phyloP scores from a whole-genome alignment of 2,113 vertebrate genomes.

The Microtus oregoni region DNA sequence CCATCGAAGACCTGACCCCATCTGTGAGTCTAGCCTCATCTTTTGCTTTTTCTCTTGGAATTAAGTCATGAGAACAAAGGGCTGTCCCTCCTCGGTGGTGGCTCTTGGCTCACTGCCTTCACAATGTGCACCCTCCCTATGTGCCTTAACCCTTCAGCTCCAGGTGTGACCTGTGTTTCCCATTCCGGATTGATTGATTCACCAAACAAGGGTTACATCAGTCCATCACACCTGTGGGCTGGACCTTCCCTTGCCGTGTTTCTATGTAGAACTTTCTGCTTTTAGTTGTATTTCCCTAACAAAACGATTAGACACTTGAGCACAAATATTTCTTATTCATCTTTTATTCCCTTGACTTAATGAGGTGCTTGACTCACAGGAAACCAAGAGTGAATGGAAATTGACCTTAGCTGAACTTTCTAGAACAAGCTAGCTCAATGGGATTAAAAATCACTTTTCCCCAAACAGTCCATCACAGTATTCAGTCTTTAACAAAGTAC shows the following conservation, averaged over 20 bases:
- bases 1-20: background rate
- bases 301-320: background rate
- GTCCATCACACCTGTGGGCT: background rate
- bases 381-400: background rate
- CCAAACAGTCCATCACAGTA: background rate
- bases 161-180: background rate
- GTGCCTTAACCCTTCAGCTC: background rate
- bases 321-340: background rate
- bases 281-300: background rate
- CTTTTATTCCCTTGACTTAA: slow-evolving; percentile 12
- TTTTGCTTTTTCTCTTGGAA: background rate
- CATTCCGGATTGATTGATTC: background rate
- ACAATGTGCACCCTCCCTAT: background rate
- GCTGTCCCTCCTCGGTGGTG: accelerated
- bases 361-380: background rate
- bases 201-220: background rate
- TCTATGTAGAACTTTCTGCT: background rate
- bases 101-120: background rate
- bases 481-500: background rate
- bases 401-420: background rate
- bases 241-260: accelerated
- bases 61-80: background rate
- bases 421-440: background rate
- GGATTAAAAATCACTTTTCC: slow-evolving; percentile 30
- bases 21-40: accelerated